Base-by-base conservation (phyloP, 2,888 invertebrate genomes). In the Chesias legatella region DNA sequence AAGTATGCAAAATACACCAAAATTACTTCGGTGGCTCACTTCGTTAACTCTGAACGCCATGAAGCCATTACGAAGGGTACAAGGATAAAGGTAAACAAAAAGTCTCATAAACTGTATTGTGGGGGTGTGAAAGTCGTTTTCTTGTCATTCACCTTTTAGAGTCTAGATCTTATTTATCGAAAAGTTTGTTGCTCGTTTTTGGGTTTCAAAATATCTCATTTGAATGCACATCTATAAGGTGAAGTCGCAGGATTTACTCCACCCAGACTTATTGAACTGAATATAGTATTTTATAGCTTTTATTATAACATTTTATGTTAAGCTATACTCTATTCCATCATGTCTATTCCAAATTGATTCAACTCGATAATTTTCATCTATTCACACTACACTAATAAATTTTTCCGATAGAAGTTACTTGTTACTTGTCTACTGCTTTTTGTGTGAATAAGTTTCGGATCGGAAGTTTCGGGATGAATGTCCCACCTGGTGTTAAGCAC, bases 71-170 rank as follows among this genome's bases (percentile, higher is more conserved):
- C 44, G 41, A 37, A 40, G 29, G 44, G 33, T 32, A 43, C 45
- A 48, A 34, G 47, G 36, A 43, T 48, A 43, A 48, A 51, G 48
- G 47, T 51, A 51, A 49, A 54, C 47, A 54, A 49, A 53, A 54
- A 47, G 32, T 49, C 42, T 44, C 43, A 47, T 52, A 49, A 47
- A 53, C 42, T 51, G 40, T 43, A 40, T 31, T 43, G 33, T 37
- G 35, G 36, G 42, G 38, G 35, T 41, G 46, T 41, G 39, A 49
- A 44, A 37, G 39, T 46, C 39, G 41, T 48, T 50, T 53, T 32
- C 36, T 34, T 50, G 36, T 42, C 46, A 37, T 52, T 49, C 49
- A 34, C 48, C 46, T 47, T 46, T 52, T 26, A 33, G 24, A 46
- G 40, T 35, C 43, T 35, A n/a, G 8, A 30, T 20, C 7, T 29